Conservation (phyloP, 2,888 invertebrate genomes). For the Leptopterna dolabrata region DNA sequence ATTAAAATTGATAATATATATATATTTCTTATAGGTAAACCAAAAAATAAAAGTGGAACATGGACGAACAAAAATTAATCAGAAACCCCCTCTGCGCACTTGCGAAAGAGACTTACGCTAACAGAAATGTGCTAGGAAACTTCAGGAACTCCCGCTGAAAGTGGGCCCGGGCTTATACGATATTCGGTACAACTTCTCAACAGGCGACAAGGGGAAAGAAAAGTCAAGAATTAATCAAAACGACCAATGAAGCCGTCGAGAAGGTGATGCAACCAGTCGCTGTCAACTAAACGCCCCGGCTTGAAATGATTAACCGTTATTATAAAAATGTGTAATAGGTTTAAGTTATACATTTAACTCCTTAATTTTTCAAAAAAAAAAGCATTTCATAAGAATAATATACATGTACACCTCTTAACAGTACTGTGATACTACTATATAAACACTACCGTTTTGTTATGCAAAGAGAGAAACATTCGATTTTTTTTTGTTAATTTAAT, state of each 20-base stretch:
- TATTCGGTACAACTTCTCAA: neutral
- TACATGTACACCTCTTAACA: slow-evolving; percentile 55
- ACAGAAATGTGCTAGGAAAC: slow-evolving; percentile 34
- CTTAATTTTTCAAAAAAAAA: slow-evolving; percentile 47
- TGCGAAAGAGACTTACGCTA: slow-evolving; percentile 28
- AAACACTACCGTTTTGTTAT: slow-evolving; percentile 46
- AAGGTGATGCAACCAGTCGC: neutral
- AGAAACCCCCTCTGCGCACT: slow-evolving; percentile 30
- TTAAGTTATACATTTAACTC: slow-evolving; percentile 43
- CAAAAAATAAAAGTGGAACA: slow-evolving; percentile 26
- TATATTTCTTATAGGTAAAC: neutral
- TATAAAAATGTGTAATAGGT: neutral
- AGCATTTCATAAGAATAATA: slow-evolving; percentile 46
- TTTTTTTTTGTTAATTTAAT: slow-evolving; percentile 17
- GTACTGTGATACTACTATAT: slow-evolving; percentile 51
- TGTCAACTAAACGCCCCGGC: slow-evolving; percentile 3
- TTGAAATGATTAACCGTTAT: neutral
- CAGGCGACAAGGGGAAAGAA: neutral
- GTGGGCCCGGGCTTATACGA: slow-evolving; percentile 19
- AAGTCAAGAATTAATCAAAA: neutral
- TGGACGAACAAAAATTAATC: slow-evolving; percentile 39
- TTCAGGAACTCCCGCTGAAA: neutral
- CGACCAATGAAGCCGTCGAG: neutral
- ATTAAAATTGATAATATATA: slow-evolving; percentile 28
- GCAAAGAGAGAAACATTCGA: slow-evolving; percentile 49